Evolutionary conservation across 2,797 vertebrate species (phyloP), one percentile per base, ranked within the genome.

Genomic region (Phrynocephalus guinanensis): DNA sequence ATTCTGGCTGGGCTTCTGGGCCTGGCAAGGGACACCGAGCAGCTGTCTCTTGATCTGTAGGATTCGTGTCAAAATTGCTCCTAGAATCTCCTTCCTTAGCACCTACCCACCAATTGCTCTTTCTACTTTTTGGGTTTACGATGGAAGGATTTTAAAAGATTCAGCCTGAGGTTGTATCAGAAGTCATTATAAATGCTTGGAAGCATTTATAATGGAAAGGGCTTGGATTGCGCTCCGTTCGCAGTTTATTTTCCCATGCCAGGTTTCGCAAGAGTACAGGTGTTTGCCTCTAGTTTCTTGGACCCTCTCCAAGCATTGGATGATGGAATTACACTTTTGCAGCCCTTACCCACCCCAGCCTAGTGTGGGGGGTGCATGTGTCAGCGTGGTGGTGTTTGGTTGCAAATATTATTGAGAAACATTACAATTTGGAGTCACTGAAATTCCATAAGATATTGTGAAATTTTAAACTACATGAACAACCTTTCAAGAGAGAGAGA

Each of bases 241-340:
- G 50, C 52, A 88, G 89, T 56, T 91, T 0, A 73, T 86, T 86
- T 63, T 91, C 86, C 84, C 83, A 86, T 0, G 0, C 86, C 76
- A 89, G 52, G 13, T 88, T 70, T 87, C 13, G 75, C 63, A 84
- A 80, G n/a, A 89, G n/a, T 63, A 92, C 90, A 91, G 87, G 87
- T 91, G 91, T 87, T 89, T 89, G 88, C 86, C 88, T 67, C 76
- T 68, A 81, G 0, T 15, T 3, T 89, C 66, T 56, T 90, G 87
- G 89, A 63, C 48, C 48, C 13, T 84, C 16, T 92, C 85, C 90
- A 93, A 18, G n/a, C 5, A 30, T 52, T 76, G 83, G 79, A 83
- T 5, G 56, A 79, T 33, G 71, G 38, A 85, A 90, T 86, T 85
- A 85, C 73, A 86, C 88, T 88, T 72, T 82, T 91, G 84, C 52